A percentile compares a stretch with the other conserved stretches of the same genome.
These are phyloP conservation scores for Choristoneura rosaceana DNA, from an alignment of 2,888 invertebrate species.

Conservation along the genomic window DNA sequence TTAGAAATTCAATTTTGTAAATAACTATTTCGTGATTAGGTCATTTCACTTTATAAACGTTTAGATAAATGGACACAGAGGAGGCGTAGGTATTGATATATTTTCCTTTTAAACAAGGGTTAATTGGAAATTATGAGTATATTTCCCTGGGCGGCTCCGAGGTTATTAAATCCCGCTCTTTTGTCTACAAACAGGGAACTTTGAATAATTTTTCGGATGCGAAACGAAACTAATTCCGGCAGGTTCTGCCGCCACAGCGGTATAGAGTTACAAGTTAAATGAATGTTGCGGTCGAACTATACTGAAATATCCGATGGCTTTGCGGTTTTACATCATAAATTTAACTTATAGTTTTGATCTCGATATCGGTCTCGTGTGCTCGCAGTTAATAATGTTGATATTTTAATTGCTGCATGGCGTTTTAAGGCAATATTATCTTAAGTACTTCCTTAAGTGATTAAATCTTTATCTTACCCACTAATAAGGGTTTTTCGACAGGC, in stretches of 20 bases:
- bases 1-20: conserved; percentile 20
- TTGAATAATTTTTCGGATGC: conserved; percentile 49
- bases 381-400: neutral
- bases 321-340: conserved; percentile 44
- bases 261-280: conserved; percentile 43
- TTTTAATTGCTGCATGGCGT: neutral
- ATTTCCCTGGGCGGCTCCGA: conserved; percentile 42
- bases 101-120: conserved; percentile 1
- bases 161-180: conserved; percentile 52
- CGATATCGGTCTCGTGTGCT: conserved; percentile 20
- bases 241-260: conserved; percentile 19
- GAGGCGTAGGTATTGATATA: conserved; percentile 5
- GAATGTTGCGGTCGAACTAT: conserved; percentile 45
- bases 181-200: conserved; percentile 45
- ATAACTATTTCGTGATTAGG: conserved; percentile 4
- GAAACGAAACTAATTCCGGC: conserved; percentile 48
- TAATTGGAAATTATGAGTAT: conserved; percentile 40
- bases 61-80: conserved; percentile 16
- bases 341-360: conserved; percentile 26
- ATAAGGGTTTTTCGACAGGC: no score
- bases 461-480: no score
- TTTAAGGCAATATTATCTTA: neutral
- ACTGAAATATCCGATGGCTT: conserved; percentile 46
- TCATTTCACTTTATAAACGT: neutral
- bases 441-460: neutral